phyloP scores from a whole-genome alignment of 2,888 invertebrate genomes.

The Dynastes maya region DNA sequence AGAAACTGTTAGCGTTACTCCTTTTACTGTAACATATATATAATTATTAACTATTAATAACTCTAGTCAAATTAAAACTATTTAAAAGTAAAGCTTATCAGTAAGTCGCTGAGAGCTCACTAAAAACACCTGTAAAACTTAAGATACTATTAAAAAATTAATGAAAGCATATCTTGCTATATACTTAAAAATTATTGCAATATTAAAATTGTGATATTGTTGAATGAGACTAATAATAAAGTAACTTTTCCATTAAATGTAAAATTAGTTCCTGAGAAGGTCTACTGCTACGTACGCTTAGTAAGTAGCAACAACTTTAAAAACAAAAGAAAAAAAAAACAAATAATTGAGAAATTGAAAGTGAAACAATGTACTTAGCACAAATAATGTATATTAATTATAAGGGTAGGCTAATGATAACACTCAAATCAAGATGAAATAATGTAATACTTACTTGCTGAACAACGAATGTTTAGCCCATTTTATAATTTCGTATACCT shows the following conservation, averaged over 20 bases:
- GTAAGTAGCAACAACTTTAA: slow-evolving; percentile 40
- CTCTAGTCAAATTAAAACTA: slow-evolving; percentile 50
- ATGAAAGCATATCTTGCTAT: slow-evolving; percentile 69
- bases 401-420: slow-evolving; percentile 61
- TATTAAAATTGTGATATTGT: slow-evolving; percentile 71
- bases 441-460: slow-evolving; percentile 58
- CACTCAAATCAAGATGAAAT: slow-evolving; percentile 55
- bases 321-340: slow-evolving; percentile 31
- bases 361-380: slow-evolving; percentile 67
- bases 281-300: slow-evolving; percentile 56
- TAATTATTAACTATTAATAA: slow-evolving; percentile 45
- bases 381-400: slow-evolving; percentile 63
- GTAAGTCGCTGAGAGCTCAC: slow-evolving; percentile 43
- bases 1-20: slow-evolving; percentile 47
- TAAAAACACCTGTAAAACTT: slow-evolving; percentile 40
- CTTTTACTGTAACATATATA: slow-evolving; percentile 47
- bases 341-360: slow-evolving; percentile 53
- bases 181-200: slow-evolving; percentile 68
- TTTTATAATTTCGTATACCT: slow-evolving; percentile 46
- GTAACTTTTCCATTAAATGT: slow-evolving; percentile 68
- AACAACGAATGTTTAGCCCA: slow-evolving; percentile 63
- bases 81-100: slow-evolving; percentile 42
- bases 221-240: slow-evolving; percentile 70
- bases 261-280: slow-evolving; percentile 67
- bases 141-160: slow-evolving; percentile 57